phyloP scores from a whole-genome alignment of 2,888 invertebrate species.

The Bellardia pandia region DNA sequence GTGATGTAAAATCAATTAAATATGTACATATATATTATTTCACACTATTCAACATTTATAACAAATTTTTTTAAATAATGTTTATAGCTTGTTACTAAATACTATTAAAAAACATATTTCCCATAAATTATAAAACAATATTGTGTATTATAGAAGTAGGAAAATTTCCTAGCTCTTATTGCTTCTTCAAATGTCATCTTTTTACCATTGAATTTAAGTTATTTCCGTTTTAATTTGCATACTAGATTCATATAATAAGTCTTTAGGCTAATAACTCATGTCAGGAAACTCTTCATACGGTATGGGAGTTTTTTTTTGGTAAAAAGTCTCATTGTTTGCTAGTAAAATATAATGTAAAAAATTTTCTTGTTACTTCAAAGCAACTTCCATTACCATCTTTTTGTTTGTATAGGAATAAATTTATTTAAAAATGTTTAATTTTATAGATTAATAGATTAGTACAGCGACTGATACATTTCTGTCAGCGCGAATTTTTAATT shows the following conservation, averaged over 20 bases:
- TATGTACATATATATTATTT: slow-evolving; percentile 36
- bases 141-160: not conserved
- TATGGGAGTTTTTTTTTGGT: not conserved
- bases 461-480: too few relatives aligned
- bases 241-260: slow-evolving; percentile 29
- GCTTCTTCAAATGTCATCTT: slow-evolving; percentile 16
- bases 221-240: slow-evolving; percentile 60
- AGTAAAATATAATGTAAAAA: not conserved
- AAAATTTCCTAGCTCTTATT: slow-evolving; percentile 39
- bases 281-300: slow-evolving; percentile 11
- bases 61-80: slow-evolving; percentile 16
- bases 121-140: slow-evolving; percentile 42
- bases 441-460: too few relatives aligned
- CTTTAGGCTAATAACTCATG: slow-evolving; percentile 54
- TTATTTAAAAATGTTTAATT: too few relatives aligned
- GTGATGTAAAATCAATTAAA: slow-evolving; percentile 61
- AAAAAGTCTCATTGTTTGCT: not conserved
- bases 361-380: not conserved
- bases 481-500: too few relatives aligned
- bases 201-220: not conserved
- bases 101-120: slow-evolving; percentile 22
- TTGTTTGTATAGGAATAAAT: too few relatives aligned
- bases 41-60: slow-evolving; percentile 35
- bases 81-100: slow-evolving; percentile 24
- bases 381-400: too few relatives aligned